These are phyloP conservation scores for Nymphalis urticae DNA, from an alignment of 2,888 invertebrate genomes.

Conservation along the genomic window DNA sequence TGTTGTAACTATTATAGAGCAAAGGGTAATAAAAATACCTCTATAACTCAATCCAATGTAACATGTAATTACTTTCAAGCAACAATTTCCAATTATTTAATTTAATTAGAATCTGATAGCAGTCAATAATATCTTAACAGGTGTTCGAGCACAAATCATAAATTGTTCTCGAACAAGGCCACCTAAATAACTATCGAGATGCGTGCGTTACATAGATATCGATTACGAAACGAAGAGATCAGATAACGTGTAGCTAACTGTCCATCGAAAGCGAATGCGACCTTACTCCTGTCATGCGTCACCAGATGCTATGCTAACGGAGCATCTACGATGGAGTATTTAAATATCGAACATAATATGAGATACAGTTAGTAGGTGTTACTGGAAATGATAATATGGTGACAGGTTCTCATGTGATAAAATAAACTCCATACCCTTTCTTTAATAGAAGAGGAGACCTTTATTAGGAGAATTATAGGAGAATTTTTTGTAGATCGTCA, in stretches of 20 bases:
- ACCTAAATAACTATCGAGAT: constrained; percentile 53
- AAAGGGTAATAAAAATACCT: constrained; percentile 12
- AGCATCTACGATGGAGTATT: background rate
- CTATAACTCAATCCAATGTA: constrained; percentile 6
- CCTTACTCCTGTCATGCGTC: constrained; percentile 57
- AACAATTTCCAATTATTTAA: constrained; percentile 28
- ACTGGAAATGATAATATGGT: no score
- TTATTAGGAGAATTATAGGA: no score
- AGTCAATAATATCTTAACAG: constrained; percentile 37
- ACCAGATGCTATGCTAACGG: constrained; percentile 25
- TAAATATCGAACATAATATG: background rate
- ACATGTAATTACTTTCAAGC: constrained; percentile 24
- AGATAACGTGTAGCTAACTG: constrained; percentile 61
- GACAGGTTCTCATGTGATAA: no score
- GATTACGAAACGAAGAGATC: constrained; percentile 71
- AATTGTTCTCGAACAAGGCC: constrained; percentile 58
- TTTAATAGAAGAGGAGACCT: no score
- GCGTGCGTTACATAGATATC: constrained; percentile 55
- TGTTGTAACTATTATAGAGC: no score
- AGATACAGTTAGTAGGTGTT: background rate
- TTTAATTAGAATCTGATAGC: constrained; percentile 33
- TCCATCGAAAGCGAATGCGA: constrained; percentile 58
- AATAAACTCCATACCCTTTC: no score
- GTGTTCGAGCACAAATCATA: constrained; percentile 54
- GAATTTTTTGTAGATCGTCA: no score